Evolutionary conservation across 2,888 invertebrate genomes (phyloP).

Genomic region (Stegophylla sp.): DNA sequence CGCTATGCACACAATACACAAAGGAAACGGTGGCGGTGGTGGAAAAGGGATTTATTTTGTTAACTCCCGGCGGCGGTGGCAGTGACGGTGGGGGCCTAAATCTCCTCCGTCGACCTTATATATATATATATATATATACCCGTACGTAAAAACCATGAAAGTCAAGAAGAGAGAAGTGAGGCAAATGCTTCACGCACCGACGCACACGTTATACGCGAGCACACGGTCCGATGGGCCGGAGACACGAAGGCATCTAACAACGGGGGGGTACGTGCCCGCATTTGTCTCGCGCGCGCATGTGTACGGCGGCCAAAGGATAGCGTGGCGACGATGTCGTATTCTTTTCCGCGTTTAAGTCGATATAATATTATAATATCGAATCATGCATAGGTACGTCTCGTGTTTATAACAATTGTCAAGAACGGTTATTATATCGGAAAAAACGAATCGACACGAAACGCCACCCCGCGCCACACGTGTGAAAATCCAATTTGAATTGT

Average conservation of each 20-base stretch:
- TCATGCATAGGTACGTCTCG: background rate
- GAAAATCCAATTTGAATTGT: background rate
- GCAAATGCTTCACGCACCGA: conserved; percentile 21
- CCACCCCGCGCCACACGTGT: no score
- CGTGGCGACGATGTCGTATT: background rate
- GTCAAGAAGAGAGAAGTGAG: conserved; percentile 23
- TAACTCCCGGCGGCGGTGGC: background rate
- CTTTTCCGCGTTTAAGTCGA: conserved; percentile 1
- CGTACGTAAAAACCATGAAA: conserved; percentile 14
- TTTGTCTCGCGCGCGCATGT: background rate
- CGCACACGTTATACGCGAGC: conserved; percentile 31
- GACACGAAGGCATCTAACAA: conserved; percentile 7
- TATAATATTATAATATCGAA: no score
- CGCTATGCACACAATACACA: conserved; percentile 28
- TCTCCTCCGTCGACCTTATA: conserved; percentile 26
- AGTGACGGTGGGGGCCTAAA: conserved; percentile 26
- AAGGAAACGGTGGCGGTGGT: no score
- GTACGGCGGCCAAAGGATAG: background rate
- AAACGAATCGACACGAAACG: background rate
- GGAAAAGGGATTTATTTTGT: conserved; percentile 30
- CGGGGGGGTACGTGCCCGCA: background rate
- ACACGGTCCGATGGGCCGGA: conserved; percentile 31
- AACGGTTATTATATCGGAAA: no score
- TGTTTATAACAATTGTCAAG: no score
- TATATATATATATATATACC: no score